phyloP scores from a whole-genome alignment of 2,797 vertebrate species.

The Gymnothorax javanicus region DNA sequence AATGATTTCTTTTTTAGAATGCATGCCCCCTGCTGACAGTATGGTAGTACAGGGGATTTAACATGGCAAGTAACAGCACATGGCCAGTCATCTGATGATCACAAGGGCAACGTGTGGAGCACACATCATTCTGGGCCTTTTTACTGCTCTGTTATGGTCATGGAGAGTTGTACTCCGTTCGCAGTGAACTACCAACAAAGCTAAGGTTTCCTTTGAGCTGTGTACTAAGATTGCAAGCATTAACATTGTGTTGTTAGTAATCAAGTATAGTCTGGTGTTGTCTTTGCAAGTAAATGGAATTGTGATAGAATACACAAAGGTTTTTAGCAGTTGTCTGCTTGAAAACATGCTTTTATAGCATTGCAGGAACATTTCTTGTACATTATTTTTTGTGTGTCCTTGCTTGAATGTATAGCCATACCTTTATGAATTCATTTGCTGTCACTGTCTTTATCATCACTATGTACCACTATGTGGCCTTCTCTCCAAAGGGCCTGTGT shows the following conservation, averaged over 20 bases:
- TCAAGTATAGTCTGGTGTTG: not conserved
- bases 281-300: not conserved
- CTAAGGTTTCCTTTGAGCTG: not conserved
- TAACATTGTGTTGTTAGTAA: not conserved
- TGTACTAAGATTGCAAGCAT: not conserved
- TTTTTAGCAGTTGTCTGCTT: too few relatives aligned
- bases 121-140: not conserved
- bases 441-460: slow-evolving; percentile 3
- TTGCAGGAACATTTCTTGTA: too few relatives aligned
- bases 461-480: not conserved
- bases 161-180: not conserved
- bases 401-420: not conserved
- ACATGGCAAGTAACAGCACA: not conserved
- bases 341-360: too few relatives aligned
- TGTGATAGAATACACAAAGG: too few relatives aligned
- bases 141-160: not conserved
- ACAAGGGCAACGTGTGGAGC: slow-evolving; percentile 6
- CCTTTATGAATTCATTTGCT: not conserved
- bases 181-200: not conserved
- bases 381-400: not conserved
- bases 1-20: not conserved
- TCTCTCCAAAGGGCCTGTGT: too few relatives aligned
- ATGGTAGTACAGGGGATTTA: not conserved
- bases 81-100: slow-evolving; percentile 13
- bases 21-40: not conserved